A percentile compares a stretch with the other conserved stretches of the same genome.
phyloP scores from a whole-genome alignment of 2,888 invertebrate species.

The Ptycholaimellus sp. region DNA sequence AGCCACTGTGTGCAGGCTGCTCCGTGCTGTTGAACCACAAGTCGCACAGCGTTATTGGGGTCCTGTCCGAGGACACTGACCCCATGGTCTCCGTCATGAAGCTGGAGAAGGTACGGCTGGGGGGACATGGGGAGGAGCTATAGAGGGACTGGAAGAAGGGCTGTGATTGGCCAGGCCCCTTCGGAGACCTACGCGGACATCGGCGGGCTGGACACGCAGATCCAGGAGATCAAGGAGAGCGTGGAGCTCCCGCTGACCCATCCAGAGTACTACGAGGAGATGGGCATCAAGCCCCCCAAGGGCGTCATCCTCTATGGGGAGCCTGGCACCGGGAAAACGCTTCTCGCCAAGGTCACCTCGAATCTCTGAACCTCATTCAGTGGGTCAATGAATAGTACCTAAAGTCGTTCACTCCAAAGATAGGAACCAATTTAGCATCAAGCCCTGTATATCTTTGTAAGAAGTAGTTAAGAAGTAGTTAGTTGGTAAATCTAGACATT shows the following conservation, averaged over 20 bases:
- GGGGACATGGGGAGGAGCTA: slow-evolving; percentile 1
- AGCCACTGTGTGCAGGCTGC: slow-evolving; percentile 69
- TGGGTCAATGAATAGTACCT: no score
- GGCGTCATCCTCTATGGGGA: slow-evolving; percentile 87
- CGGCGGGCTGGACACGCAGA: slow-evolving; percentile 48
- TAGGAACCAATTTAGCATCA: no score
- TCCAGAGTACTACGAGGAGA: slow-evolving; percentile 98
- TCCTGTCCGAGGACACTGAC: slow-evolving; percentile 92
- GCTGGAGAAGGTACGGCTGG: slow-evolving; percentile 79
- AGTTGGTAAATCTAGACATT: no score
- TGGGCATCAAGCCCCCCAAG: slow-evolving; percentile 98
- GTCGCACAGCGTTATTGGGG: slow-evolving; percentile 93
- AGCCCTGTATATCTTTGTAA: no score
- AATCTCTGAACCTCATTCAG: no score
- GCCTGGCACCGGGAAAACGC: slow-evolving; percentile 91
- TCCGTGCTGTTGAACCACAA: slow-evolving; percentile 94
- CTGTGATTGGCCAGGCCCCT: neutral
- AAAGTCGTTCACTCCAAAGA: no score
- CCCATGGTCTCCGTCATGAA: slow-evolving; percentile 99
- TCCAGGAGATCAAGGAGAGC: slow-evolving; percentile 90
- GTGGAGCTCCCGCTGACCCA: slow-evolving; percentile 93
- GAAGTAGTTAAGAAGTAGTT: no score
- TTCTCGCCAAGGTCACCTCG: slow-evolving; percentile 86
- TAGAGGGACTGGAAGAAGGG: no score
- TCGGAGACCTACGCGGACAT: slow-evolving; percentile 69